phyloP scores from a whole-genome alignment of 2,113 vertebrate genomes.

The Fulica atra region DNA sequence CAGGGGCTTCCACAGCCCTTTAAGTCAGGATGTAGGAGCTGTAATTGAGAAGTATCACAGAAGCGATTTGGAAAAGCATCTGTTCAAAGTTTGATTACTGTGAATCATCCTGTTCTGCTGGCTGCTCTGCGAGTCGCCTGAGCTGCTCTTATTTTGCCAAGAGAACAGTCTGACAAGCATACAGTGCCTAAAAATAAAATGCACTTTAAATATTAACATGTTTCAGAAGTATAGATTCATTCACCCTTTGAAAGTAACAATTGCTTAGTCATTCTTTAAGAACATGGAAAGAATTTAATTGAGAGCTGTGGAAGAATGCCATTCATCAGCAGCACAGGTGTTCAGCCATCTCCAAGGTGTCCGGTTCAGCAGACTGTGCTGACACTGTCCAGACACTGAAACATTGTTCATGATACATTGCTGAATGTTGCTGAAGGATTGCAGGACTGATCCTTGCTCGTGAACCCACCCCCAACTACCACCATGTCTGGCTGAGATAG shows the following conservation, averaged over 20 bases:
- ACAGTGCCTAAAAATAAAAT: constrained; percentile 30
- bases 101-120: constrained; percentile 7
- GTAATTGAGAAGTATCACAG: constrained; percentile 37
- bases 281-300: neutral
- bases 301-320: constrained; percentile 17
- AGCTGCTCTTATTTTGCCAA: constrained; percentile 11
- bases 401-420: neutral
- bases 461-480: neutral
- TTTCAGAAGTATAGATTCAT: neutral
- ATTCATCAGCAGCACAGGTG: constrained; percentile 43
- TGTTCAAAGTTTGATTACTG: constrained; percentile 17
- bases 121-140: constrained; percentile 17
- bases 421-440: neutral
- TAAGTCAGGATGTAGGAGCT: constrained; percentile 22
- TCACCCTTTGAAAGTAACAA: neutral
- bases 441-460: neutral
- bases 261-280: constrained; percentile 29
- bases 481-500: neutral
- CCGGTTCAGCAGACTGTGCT: accelerated
- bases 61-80: constrained; percentile 23
- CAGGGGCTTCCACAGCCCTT: constrained; percentile 3
- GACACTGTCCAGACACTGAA: neutral
- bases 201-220: neutral
- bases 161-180: neutral
- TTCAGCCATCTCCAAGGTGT: neutral